These are phyloP conservation scores for Scleropages formosus DNA, from an alignment of 2,797 vertebrate species.

Conservation along the genomic window DNA sequence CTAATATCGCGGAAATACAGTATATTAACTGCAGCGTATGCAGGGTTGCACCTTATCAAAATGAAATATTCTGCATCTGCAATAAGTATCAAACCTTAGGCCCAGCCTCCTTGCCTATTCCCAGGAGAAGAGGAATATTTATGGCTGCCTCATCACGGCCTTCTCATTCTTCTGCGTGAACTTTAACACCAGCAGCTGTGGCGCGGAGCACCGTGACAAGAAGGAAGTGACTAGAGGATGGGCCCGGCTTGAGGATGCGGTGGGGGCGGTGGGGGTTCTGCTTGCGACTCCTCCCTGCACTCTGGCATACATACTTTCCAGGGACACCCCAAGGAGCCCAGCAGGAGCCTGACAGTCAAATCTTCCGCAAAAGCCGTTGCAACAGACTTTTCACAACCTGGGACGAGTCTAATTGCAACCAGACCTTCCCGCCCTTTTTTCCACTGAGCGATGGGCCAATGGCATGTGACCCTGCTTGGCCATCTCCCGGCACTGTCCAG, in stretches of 20 bases:
- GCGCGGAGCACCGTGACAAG: conserved; percentile 48
- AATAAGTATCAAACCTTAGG: conserved; percentile 45
- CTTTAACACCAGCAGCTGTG: conserved; percentile 50
- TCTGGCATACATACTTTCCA: conserved; percentile 66
- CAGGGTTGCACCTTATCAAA: conserved; percentile 37
- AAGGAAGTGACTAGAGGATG: conserved; percentile 41
- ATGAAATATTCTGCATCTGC: conserved; percentile 44
- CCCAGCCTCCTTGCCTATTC: conserved; percentile 35
- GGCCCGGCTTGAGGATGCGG: conserved; percentile 34
- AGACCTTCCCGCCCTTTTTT: conserved; percentile 64
- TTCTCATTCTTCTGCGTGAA: conserved; percentile 45
- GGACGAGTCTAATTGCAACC: conserved; percentile 78
- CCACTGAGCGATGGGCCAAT: conserved; percentile 72
- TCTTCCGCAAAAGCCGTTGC: conserved; percentile 66
- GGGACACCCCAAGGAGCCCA: conserved; percentile 68
- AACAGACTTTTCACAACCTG: conserved; percentile 67
- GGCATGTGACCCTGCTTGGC: conserved; percentile 72
- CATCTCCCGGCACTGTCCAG: conserved; percentile 59
- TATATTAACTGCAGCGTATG: conserved; percentile 5
- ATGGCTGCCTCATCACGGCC: conserved; percentile 36
- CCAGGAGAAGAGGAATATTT: conserved; percentile 47
- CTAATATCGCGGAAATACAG: background rate
- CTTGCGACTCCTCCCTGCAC: conserved; percentile 47
- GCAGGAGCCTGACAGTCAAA: conserved; percentile 76
- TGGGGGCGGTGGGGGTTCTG: conserved; percentile 31